phyloP scores from a whole-genome alignment of 1,140 invertebrate genomes.

The Drosophila setifemur region DNA sequence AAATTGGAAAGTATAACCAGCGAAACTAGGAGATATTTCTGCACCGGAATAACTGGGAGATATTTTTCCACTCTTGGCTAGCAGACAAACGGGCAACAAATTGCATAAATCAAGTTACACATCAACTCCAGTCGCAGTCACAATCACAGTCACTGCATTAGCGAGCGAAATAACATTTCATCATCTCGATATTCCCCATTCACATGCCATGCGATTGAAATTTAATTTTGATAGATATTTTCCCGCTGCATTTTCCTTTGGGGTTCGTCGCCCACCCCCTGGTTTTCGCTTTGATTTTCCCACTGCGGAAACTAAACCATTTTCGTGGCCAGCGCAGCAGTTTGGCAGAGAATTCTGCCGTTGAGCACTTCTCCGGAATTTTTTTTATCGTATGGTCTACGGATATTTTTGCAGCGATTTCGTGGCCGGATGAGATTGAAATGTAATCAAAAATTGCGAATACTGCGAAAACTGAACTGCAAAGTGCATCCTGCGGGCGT shows the following conservation, averaged over 20 bases:
- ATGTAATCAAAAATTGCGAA: conserved; percentile 68
- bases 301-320: conserved; percentile 2
- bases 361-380: conserved; percentile 33
- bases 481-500: conserved; percentile 17
- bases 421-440: conserved; percentile 43
- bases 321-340: conserved; percentile 33
- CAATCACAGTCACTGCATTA: conserved; percentile 10
- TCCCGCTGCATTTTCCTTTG: conserved; percentile 24
- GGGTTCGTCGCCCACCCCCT: too few species aligned
- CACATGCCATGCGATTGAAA: conserved; percentile 45
- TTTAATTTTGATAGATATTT: conserved; percentile 72
- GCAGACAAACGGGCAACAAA: conserved; percentile 21
- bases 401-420: neutral
- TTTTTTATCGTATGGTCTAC: conserved; percentile 1
- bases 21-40: conserved; percentile 13
- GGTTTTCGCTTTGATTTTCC: too few species aligned
- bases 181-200: conserved; percentile 19
- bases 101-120: conserved; percentile 62
- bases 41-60: conserved; percentile 10
- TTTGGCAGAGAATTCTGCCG: conserved; percentile 23
- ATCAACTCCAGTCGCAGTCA: conserved; percentile 20
- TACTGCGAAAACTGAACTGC: conserved; percentile 40
- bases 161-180: conserved; percentile 23
- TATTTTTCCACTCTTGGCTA: neutral
- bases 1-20: conserved; percentile 52